phyloP scores from a whole-genome alignment of 1,140 invertebrate genomes.

The Brachionus manjavacas region DNA sequence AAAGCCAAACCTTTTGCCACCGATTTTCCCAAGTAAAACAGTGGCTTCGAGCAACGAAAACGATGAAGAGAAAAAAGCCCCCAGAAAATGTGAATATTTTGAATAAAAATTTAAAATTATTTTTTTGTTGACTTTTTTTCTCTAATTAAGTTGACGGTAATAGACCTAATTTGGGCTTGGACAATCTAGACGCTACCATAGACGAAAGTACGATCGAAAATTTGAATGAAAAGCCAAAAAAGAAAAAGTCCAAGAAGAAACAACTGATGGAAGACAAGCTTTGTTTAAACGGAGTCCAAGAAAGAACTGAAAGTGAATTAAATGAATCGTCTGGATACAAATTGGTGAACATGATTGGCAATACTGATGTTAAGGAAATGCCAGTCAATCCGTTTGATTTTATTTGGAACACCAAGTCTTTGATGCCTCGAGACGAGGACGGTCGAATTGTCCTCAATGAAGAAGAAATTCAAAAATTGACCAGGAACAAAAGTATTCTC shows the following conservation, averaged over 20 bases:
- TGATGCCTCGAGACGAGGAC: background rate
- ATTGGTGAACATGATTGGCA: constrained; percentile 6
- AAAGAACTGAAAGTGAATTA: background rate
- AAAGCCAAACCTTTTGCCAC: background rate
- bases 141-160: background rate
- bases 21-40: background rate
- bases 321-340: background rate
- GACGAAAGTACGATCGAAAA: constrained; percentile 15
- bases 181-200: background rate
- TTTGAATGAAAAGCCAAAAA: constrained; percentile 10
- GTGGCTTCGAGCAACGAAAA: background rate
- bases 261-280: constrained; percentile 2
- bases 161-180: background rate
- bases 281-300: background rate
- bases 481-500: background rate
- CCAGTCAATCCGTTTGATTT: constrained; percentile 22
- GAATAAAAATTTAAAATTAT: background rate
- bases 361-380: constrained; percentile 33
- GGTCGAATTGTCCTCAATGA: background rate
- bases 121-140: background rate
- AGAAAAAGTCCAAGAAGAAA: constrained; percentile 22
- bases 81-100: constrained; percentile 3
- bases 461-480: background rate
- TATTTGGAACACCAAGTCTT: background rate
- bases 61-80: background rate